Percentiles rank a stretch among this genome's conserved stretches.
phyloP scores from a whole-genome alignment of 2,113 vertebrate species.

The Zosterops pallidus region DNA sequence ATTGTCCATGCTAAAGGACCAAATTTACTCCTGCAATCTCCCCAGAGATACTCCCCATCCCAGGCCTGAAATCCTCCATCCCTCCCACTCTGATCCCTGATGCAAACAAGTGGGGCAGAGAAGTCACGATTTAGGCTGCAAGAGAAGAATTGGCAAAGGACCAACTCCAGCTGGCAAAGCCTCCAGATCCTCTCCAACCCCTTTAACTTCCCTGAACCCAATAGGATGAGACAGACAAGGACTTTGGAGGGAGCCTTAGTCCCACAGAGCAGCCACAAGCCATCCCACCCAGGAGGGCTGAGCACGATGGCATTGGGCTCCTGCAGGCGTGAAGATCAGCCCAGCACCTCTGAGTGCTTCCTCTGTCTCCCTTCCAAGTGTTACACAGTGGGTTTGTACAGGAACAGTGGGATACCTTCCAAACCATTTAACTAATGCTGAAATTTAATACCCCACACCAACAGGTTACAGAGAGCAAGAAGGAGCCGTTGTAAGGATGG shows the following conservation, averaged over 20 bases:
- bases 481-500: not conserved
- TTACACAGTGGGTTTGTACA: slow-evolving; percentile 51
- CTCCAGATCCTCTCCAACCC: not conserved
- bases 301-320: not conserved
- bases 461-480: slow-evolving; percentile 37
- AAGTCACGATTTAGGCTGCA: not conserved
- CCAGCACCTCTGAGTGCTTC: not conserved
- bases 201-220: not conserved
- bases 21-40: not conserved
- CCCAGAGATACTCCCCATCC: not conserved
- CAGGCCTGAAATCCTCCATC: not conserved
- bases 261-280: not conserved
- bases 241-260: not conserved
- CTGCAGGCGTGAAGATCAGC: not conserved
- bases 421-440: slow-evolving; percentile 56
- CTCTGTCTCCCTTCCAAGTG: slow-evolving; percentile 56
- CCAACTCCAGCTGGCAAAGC: not conserved
- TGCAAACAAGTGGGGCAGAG: not conserved
- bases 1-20: accelerated
- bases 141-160: not conserved
- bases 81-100: not conserved
- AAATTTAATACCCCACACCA: slow-evolving; percentile 36
- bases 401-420: slow-evolving; percentile 50
- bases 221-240: not conserved
- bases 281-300: accelerated